Percentiles rank a stretch among this genome's conserved stretches.
These are phyloP conservation scores for Siniperca chuatsi DNA, from an alignment of 2,113 vertebrate genomes.

Conservation along the genomic window DNA sequence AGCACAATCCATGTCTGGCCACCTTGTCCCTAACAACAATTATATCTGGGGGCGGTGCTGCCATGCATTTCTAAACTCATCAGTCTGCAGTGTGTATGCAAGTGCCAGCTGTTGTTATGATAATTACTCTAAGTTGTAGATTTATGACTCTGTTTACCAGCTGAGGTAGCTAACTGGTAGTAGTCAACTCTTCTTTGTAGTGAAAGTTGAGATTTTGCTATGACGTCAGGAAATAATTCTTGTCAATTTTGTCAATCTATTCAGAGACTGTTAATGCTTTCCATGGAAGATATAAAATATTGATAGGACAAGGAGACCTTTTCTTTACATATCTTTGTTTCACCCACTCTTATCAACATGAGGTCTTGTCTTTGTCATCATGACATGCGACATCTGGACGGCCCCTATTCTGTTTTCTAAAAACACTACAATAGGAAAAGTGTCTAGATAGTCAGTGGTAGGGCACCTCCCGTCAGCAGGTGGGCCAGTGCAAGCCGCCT, in stretches of 20 bases:
- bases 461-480: conserved; percentile 29
- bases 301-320: background rate
- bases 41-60: conserved; percentile 35
- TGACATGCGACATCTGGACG: too few species aligned
- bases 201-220: background rate
- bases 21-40: conserved; percentile 16
- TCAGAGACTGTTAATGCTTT: background rate
- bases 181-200: background rate
- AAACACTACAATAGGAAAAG: background rate
- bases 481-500: conserved; percentile 21
- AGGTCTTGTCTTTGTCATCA: background rate
- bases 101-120: conserved; percentile 54
- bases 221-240: background rate
- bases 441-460: background rate
- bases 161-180: conserved; percentile 15
- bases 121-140: conserved; percentile 40
- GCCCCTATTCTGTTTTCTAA: background rate
- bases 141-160: conserved; percentile 27
- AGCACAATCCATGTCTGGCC: conserved; percentile 13
- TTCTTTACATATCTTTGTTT: background rate
- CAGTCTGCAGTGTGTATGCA: conserved; percentile 38
- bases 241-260: background rate
- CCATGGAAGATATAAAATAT: background rate
- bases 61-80: conserved; percentile 50
- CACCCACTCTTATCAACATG: background rate